Conservation (phyloP, 2,888 invertebrate genomes). For the Ormyrus labotus region DNA sequence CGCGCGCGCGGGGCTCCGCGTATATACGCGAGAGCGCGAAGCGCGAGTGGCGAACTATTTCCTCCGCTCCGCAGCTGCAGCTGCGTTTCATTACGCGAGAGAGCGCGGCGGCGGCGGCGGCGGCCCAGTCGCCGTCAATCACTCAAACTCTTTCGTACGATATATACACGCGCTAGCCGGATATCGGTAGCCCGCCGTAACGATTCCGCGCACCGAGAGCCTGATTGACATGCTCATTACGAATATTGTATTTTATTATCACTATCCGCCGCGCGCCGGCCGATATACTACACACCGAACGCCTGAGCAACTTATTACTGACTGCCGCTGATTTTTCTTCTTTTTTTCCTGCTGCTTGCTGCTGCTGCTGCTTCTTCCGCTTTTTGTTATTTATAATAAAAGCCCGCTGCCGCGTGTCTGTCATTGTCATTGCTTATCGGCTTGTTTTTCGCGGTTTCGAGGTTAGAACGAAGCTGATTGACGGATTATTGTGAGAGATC, state of each 20-base stretch:
- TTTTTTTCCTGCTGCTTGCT: background rate
- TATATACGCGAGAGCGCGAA: too few species aligned
- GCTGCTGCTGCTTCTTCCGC: background rate
- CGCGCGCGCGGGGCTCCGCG: too few species aligned
- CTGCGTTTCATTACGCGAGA: conserved; percentile 53
- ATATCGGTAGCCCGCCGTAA: conserved; percentile 62
- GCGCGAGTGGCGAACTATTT: conserved; percentile 13
- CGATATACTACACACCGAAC: background rate
- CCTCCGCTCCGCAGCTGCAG: conserved; percentile 22
- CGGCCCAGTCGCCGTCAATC: conserved; percentile 63
- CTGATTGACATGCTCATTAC: conserved; percentile 65
- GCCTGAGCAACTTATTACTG: background rate
- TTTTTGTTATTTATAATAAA: conserved; percentile 12
- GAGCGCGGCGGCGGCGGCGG: conserved; percentile 32
- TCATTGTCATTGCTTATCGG: conserved; percentile 18
- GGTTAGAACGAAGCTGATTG: background rate
- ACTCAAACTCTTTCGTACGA: conserved; percentile 65
- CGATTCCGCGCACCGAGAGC: conserved; percentile 35
- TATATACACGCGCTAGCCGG: conserved; percentile 54
- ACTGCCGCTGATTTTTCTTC: background rate
- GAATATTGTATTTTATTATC: conserved; percentile 67
- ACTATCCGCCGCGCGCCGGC: conserved; percentile 13
- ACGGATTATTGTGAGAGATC: conserved; percentile 12
- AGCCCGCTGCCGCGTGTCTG: background rate
- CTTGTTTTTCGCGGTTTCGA: background rate